These are phyloP conservation scores for Sebastes schlegelii DNA, from an alignment of 2,113 vertebrate species.

Conservation along the genomic window DNA sequence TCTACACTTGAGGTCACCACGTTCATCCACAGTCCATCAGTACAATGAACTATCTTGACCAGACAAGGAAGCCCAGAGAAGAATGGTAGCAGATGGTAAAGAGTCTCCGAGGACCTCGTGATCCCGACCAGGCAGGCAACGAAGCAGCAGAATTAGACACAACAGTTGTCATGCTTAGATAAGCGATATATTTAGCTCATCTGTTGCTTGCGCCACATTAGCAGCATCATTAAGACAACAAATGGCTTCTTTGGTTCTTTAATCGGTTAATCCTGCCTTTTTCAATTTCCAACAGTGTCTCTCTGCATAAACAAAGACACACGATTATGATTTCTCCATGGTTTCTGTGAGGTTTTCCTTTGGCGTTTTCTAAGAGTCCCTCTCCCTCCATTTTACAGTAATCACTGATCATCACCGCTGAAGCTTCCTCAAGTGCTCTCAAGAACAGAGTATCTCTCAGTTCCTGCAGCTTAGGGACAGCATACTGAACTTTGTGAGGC, in stretches of 20 bases:
- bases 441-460: slow-evolving; percentile 65
- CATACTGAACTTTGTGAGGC: slow-evolving; percentile 71
- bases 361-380: slow-evolving; percentile 40
- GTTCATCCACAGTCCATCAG: slow-evolving; percentile 38
- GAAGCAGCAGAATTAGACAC: slow-evolving; percentile 77
- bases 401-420: slow-evolving; percentile 73
- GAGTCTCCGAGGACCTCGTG: slow-evolving; percentile 70
- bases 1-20: slow-evolving; percentile 24
- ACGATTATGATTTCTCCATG: slow-evolving; percentile 42
- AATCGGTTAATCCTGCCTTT: slow-evolving; percentile 72
- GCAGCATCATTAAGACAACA: slow-evolving; percentile 76
- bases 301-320: slow-evolving; percentile 64
- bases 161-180: slow-evolving; percentile 81
- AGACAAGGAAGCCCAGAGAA: slow-evolving; percentile 65
- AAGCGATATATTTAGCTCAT: slow-evolving; percentile 81
- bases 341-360: slow-evolving; percentile 41
- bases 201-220: slow-evolving; percentile 78
- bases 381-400: slow-evolving; percentile 68
- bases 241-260: slow-evolving; percentile 62
- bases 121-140: slow-evolving; percentile 70
- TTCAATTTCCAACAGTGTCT: slow-evolving; percentile 49
- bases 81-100: slow-evolving; percentile 77
- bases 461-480: slow-evolving; percentile 61
- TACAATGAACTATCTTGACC: slow-evolving; percentile 73
- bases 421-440: slow-evolving; percentile 69